phyloP scores from a whole-genome alignment of 2,113 vertebrate genomes.

The Pimephales promelas region DNA sequence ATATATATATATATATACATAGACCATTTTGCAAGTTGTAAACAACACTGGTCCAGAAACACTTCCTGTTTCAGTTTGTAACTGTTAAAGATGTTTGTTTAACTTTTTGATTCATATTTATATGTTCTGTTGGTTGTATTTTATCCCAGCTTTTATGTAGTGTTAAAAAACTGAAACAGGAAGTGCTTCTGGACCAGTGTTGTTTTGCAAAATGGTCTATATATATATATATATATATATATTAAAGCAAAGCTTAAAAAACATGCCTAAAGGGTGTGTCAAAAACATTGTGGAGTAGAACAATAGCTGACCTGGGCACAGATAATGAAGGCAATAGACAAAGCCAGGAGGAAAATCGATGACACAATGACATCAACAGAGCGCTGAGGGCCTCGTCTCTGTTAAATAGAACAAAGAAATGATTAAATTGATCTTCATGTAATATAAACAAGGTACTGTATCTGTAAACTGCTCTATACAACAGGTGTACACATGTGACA shows the following conservation, averaged over 20 bases:
- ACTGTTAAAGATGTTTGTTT: no score
- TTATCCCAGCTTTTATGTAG: no score
- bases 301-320: slow-evolving; percentile 90
- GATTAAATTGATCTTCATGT: background rate
- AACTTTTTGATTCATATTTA: no score
- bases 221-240: no score
- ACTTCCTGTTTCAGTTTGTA: no score
- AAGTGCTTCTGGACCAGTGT: no score
- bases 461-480: background rate
- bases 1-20: no score
- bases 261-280: background rate
- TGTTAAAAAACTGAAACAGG: no score
- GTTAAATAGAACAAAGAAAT: slow-evolving; percentile 48
- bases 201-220: no score
- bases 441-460: background rate
- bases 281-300: background rate
- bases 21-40: no score
- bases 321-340: slow-evolving; percentile 94
- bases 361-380: slow-evolving; percentile 98
- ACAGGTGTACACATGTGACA: background rate
- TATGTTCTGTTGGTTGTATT: no score
- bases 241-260: background rate
- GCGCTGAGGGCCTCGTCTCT: slow-evolving; percentile 95
- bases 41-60: no score
- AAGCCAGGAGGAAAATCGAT: slow-evolving; percentile 89